Conservation (phyloP, 2,797 vertebrate genomes). For the Coluber constrictor region DNA sequence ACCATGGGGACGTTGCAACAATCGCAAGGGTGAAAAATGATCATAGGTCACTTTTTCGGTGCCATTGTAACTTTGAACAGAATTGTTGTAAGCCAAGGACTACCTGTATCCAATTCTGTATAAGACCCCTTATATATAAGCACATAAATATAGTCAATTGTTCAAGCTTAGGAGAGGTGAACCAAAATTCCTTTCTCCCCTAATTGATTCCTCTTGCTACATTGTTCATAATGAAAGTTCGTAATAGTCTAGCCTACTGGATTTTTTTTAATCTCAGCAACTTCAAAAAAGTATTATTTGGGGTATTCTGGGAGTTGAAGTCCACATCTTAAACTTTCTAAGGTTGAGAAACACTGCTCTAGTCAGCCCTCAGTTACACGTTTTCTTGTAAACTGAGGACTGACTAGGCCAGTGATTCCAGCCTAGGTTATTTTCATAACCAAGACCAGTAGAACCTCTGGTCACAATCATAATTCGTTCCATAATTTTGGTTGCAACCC, state of each 20-base stretch:
- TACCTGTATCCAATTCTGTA: neutral
- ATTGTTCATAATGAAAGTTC: neutral
- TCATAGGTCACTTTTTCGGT: neutral
- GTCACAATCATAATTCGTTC: too few species aligned
- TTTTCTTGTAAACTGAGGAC: neutral
- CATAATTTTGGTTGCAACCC: too few species aligned
- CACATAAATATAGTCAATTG: neutral
- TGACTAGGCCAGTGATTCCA: neutral
- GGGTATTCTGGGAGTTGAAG: neutral
- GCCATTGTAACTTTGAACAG: neutral
- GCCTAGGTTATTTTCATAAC: neutral
- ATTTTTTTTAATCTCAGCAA: neutral
- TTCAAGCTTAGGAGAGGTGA: neutral
- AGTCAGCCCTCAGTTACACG: neutral
- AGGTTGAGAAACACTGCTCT: neutral
- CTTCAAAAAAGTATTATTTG: neutral
- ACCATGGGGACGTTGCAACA: neutral
- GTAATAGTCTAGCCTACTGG: neutral
- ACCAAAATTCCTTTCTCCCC: neutral
- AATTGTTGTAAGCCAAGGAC: neutral
- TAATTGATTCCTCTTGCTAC: neutral
- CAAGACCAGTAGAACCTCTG: too few species aligned
- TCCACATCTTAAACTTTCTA: neutral
- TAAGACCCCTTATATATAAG: neutral
- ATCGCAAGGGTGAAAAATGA: neutral